phyloP scores from a whole-genome alignment of 2,888 invertebrate species.

The Ypsolopha sequella region DNA sequence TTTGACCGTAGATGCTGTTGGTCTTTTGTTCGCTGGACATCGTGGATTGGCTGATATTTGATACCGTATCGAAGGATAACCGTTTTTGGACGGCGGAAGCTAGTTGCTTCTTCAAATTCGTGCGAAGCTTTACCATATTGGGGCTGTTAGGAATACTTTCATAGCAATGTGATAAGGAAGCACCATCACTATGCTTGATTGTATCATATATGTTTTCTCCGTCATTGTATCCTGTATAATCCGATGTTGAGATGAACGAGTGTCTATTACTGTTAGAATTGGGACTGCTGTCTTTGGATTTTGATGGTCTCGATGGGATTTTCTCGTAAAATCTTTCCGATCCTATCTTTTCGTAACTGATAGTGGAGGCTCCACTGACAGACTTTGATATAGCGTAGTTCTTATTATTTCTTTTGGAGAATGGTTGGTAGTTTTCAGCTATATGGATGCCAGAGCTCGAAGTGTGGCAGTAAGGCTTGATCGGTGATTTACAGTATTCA shows the following conservation, averaged over 20 bases:
- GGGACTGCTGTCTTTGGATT: constrained; percentile 51
- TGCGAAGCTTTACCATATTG: constrained; percentile 52
- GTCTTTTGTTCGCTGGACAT: constrained; percentile 72
- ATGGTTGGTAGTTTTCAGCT: constrained; percentile 63
- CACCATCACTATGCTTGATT: constrained; percentile 66
- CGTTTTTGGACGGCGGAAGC: constrained; percentile 49
- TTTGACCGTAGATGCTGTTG: constrained; percentile 71
- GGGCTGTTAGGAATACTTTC: constrained; percentile 71
- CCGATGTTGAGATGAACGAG: constrained; percentile 41
- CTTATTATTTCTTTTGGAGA: constrained; percentile 29
- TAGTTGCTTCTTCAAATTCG: constrained; percentile 44
- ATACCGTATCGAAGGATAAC: constrained; percentile 57
- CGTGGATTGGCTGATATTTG: constrained; percentile 64
- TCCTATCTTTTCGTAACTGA: constrained; percentile 61
- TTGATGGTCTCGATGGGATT: constrained; percentile 40
- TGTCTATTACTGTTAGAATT: constrained; percentile 41
- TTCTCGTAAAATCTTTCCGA: constrained; percentile 62
- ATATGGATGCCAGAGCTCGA: constrained; percentile 61
- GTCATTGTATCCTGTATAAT: constrained; percentile 53
- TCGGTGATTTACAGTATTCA: constrained; percentile 59
- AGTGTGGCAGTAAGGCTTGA: constrained; percentile 53
- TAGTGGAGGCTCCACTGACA: constrained; percentile 55
- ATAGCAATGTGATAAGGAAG: constrained; percentile 69
- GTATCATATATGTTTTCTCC: constrained; percentile 75
- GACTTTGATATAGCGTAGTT: constrained; percentile 55